Conservation (phyloP, 35 echinoderm and acorn worm species). For the Eucidaris tribuloides region DNA sequence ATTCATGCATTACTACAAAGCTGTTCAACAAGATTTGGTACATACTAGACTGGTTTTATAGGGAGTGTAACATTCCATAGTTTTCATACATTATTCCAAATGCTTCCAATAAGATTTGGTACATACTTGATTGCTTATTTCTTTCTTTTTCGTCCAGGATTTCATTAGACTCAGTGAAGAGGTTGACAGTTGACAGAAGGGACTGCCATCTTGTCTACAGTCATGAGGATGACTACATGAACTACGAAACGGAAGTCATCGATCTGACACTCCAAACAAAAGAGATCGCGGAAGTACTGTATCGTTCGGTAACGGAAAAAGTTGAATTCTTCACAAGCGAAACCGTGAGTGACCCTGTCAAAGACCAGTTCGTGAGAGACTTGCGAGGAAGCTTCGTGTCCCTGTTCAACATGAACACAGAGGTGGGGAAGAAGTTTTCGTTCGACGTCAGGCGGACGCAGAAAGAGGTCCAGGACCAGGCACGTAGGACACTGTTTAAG, state of each 20-base stretch:
- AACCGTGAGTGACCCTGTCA: conserved; percentile 69
- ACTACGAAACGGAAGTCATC: conserved; percentile 28
- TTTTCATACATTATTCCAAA: no score
- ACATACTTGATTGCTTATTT: no score
- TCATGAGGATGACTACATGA: conserved; percentile 49
- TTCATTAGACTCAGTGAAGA: conserved; percentile 31
- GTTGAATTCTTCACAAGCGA: conserved; percentile 87
- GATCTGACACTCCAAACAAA: conserved; percentile 67
- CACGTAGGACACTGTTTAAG: conserved; percentile 56
- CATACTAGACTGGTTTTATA: no score
- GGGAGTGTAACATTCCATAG: no score
- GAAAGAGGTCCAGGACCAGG: conserved; percentile 76
- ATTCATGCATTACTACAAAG: no score
- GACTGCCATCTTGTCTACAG: conserved; percentile 48
- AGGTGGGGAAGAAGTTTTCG: conserved; percentile 81
- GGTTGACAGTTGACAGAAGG: conserved; percentile 58
- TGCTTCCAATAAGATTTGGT: no score
- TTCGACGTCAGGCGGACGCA: conserved; percentile 91
- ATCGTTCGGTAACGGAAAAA: conserved; percentile 89
- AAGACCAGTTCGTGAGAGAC: conserved; percentile 72
- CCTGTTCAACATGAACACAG: conserved; percentile 81
- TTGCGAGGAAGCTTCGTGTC: conserved; percentile 83
- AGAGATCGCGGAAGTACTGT: conserved; percentile 86
- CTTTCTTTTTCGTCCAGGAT: no score
- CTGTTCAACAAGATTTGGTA: no score